Percentiles rank a stretch among this genome's conserved stretches.
Evolutionary conservation across 2,888 invertebrate genomes (phyloP).

Genomic region (Parnassius mnemosyne): DNA sequence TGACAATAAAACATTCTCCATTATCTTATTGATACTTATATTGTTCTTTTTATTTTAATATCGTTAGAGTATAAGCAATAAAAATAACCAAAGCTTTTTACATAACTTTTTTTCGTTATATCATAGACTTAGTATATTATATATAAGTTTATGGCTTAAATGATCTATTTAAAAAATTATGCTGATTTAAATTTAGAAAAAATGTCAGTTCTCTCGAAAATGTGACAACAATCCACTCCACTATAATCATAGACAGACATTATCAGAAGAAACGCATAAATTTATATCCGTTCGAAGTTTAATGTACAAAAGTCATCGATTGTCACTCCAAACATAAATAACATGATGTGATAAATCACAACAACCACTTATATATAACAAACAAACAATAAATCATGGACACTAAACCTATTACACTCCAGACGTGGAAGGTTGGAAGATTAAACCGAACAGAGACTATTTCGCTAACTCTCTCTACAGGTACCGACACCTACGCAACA

Average conservation of each 20-base stretch:
- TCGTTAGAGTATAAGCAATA: too few species aligned
- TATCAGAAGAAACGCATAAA: slow-evolving; percentile 19
- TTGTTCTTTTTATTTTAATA: too few species aligned
- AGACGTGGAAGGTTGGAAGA: slow-evolving; percentile 48
- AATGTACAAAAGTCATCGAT: slow-evolving; percentile 26
- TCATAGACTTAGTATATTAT: too few species aligned
- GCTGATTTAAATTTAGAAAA: too few species aligned
- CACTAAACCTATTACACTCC: slow-evolving; percentile 51
- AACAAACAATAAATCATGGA: slow-evolving; percentile 57
- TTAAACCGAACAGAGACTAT: slow-evolving; percentile 45
- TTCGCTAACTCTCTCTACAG: slow-evolving; percentile 36
- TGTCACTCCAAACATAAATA: slow-evolving; percentile 38
- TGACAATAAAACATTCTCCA: slow-evolving; percentile 23
- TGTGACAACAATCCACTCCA: too few species aligned
- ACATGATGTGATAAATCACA: slow-evolving; percentile 39
- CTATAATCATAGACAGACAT: background rate
- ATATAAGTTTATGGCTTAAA: too few species aligned
- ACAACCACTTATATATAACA: slow-evolving; percentile 51
- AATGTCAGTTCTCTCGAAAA: too few species aligned
- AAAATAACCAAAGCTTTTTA: too few species aligned
- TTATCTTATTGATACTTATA: too few species aligned
- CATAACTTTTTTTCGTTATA: too few species aligned
- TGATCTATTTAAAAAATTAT: too few species aligned
- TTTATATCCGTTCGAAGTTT: slow-evolving; percentile 19
- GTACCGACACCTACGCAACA: slow-evolving; percentile 45